These are phyloP conservation scores for Drosophila elegans DNA, from an alignment of 1,140 invertebrate species.

Conservation along the genomic window DNA sequence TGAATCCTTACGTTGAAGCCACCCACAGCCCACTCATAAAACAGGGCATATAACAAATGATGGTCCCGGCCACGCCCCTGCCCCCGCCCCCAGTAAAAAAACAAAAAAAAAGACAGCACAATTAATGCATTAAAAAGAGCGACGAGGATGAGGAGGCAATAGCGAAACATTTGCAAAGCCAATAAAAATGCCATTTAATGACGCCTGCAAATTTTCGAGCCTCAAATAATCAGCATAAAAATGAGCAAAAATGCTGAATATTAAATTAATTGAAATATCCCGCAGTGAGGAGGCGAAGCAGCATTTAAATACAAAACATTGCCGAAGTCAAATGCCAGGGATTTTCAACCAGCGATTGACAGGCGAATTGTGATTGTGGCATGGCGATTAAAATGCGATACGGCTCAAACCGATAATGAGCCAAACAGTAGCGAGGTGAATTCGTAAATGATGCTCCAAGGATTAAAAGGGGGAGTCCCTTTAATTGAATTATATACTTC, in stretches of 20 bases:
- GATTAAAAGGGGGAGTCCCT: slow-evolving; percentile 8
- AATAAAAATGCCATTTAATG: slow-evolving; percentile 75
- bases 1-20: slow-evolving; percentile 1
- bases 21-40: slow-evolving; percentile 55
- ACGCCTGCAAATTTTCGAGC: slow-evolving; percentile 71
- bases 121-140: slow-evolving; percentile 75
- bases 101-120: slow-evolving; percentile 33
- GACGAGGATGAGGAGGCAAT: slow-evolving; percentile 5
- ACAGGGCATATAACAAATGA: slow-evolving; percentile 59
- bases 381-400: slow-evolving; percentile 6
- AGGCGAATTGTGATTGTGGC: slow-evolving; percentile 23
- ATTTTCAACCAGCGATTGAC: slow-evolving; percentile 17
- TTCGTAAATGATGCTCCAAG: slow-evolving; percentile 9
- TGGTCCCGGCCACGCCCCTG: slow-evolving; percentile 54
- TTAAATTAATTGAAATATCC: slow-evolving; percentile 57
- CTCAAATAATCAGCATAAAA: slow-evolving; percentile 74
- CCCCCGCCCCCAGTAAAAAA: not conserved
- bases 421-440: slow-evolving; percentile 18
- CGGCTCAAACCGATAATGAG: slow-evolving; percentile 24
- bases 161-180: slow-evolving; percentile 60
- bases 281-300: slow-evolving; percentile 10
- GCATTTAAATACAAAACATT: slow-evolving; percentile 10
- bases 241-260: slow-evolving; percentile 39
- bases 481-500: slow-evolving; percentile 22
- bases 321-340: slow-evolving; percentile 14